Base-by-base conservation (phyloP, 2,113 vertebrate genomes). In the Pelecanus crispus region DNA sequence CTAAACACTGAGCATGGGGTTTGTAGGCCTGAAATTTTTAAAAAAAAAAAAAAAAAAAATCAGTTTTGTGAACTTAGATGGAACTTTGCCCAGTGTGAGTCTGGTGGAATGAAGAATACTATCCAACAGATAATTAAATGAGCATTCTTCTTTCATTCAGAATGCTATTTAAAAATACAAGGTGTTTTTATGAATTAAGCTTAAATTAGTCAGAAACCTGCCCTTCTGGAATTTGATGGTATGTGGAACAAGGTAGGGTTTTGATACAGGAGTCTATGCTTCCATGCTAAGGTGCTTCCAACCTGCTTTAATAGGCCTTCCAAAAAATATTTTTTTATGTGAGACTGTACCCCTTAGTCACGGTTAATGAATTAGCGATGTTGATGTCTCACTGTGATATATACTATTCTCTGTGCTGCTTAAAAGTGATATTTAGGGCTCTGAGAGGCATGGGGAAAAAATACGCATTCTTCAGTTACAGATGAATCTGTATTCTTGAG, bases 351-450 rank as follows among this genome's bases (percentile, higher is more conserved):
- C 9, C 2, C 0, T 49, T 44, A 50, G 17, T 52, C 49, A 29
- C 12, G 13, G 38, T 31, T 11, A 74, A 34, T 21, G 65, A 53
- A 28, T 26, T 26, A 28, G 42, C 6, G 2, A 31, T 74, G 38
- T 14, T 65, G 38, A 4, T 68, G 36, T 56, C 62, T 74, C 17
- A 10, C 18, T 75, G 0, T 52, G 55, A 11, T 0, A 11, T 8
- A 25, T 17, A 18, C 14, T 82, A 4, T 65, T 70, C 17, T 75
- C n/a, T 74, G 2, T 34, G 40, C 34, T 73, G 67, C 36, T 65
- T 52, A 61, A 47, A 40, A 25, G 1, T 24, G 22, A 18, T 34
- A 42, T 2, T 42, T 5, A 62, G 42, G 53, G 61, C 77, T 78
- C 66, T 47, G 50, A 71, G 65, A 84, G 24, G 12, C 10, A 1